These are phyloP conservation scores for Drosophila saltans DNA, from an alignment of 1,140 invertebrate genomes.

Conservation along the genomic window DNA sequence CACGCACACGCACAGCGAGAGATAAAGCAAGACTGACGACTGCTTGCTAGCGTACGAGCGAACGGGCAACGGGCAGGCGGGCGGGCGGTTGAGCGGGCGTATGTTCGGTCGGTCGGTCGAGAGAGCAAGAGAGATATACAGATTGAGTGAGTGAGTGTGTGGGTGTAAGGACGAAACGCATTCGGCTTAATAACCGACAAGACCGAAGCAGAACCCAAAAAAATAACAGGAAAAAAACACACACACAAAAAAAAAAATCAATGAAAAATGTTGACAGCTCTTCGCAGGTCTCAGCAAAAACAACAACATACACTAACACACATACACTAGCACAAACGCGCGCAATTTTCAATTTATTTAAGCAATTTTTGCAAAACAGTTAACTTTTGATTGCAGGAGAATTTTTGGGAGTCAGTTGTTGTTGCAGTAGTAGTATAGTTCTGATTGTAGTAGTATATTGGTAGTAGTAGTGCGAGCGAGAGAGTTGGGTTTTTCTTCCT, in stretches of 20 bases:
- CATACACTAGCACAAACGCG: conserved; percentile 24
- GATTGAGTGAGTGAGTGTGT: conserved; percentile 11
- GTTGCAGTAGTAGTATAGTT: not conserved
- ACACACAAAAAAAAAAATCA: conserved; percentile 48
- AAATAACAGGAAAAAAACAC: conserved; percentile 23
- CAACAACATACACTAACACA: not conserved
- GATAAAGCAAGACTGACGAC: conserved; percentile 3
- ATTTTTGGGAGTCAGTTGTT: not conserved
- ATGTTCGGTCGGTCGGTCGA: conserved; percentile 6
- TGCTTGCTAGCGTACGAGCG: not conserved
- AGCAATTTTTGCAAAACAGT: conserved; percentile 8
- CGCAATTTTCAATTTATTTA: conserved; percentile 19
- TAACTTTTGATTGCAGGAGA: conserved; percentile 4
- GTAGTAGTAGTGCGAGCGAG: conserved; percentile 8
- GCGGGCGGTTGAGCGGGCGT: conserved; percentile 7
- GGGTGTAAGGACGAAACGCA: conserved; percentile 27
- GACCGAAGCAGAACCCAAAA: conserved; percentile 6
- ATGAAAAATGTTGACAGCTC: conserved; percentile 60
- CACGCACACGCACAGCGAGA: conserved; percentile 36
- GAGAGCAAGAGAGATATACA: conserved; percentile 2
- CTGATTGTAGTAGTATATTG: not conserved
- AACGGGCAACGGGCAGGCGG: not conserved
- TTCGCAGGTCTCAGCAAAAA: conserved; percentile 17
- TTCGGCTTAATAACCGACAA: conserved; percentile 12
- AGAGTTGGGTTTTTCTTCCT: not conserved